These are phyloP conservation scores for Bombycilla garrulus DNA, from an alignment of 2,113 vertebrate genomes.

Conservation along the genomic window DNA sequence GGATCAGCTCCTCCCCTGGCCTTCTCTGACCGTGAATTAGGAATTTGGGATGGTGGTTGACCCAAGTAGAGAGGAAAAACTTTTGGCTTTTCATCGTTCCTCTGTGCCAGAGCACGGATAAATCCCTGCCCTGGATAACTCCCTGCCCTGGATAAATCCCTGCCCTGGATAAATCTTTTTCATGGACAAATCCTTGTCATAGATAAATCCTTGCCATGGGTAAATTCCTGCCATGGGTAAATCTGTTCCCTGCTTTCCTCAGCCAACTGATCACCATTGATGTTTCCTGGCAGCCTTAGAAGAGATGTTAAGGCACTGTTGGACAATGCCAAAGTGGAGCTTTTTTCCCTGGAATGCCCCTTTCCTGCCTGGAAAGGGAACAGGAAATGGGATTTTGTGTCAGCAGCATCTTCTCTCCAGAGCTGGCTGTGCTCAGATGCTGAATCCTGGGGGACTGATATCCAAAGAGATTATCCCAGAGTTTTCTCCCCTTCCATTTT, in stretches of 20 bases:
- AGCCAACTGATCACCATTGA: fast-evolving
- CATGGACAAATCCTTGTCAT: fast-evolving
- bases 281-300: not conserved
- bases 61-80: not conserved
- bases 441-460: not conserved
- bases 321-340: not conserved
- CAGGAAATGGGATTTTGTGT: not conserved
- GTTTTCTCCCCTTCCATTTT: not conserved
- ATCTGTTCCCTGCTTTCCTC: not conserved
- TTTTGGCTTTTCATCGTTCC: not conserved
- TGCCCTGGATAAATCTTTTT: fast-evolving
- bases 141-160: fast-evolving
- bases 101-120: not conserved
- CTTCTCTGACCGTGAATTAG: not conserved
- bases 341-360: not conserved
- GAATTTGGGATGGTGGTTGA: not conserved
- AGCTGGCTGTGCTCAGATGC: not conserved
- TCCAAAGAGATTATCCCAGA: not conserved
- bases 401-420: not conserved
- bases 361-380: not conserved
- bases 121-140: not conserved
- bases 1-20: not conserved
- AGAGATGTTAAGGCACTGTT: not conserved
- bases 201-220: fast-evolving
- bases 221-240: fast-evolving